phyloP scores from a whole-genome alignment of 37 sponge, comb jelly and placozoan genomes.

The Chondrosia reniformis region DNA sequence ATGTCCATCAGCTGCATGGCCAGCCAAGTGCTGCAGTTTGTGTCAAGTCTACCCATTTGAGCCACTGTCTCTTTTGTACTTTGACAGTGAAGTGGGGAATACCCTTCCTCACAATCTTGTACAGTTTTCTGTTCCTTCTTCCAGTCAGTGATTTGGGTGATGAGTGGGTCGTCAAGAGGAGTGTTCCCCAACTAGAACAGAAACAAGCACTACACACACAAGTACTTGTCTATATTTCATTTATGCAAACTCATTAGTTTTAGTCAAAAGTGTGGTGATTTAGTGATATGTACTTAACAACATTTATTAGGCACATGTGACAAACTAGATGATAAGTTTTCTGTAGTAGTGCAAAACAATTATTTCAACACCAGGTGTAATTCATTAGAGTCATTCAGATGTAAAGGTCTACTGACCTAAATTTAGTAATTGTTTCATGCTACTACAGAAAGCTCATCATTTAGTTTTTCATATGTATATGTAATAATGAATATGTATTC shows the following conservation, averaged over 20 bases:
- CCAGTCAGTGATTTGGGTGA: slow-evolving; percentile 29
- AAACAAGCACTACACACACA: neutral
- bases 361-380: no score
- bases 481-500: no score
- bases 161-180: slow-evolving; percentile 46
- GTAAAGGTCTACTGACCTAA: no score
- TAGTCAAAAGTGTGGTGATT: neutral
- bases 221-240: neutral
- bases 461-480: no score
- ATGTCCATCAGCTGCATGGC: slow-evolving; percentile 59
- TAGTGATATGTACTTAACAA: neutral
- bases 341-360: no score
- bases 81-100: neutral
- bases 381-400: no score
- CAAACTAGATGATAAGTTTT: no score
- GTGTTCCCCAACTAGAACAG: no score
- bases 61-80: neutral
- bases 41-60: neutral
- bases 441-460: no score
- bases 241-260: neutral
- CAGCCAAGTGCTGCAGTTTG: slow-evolving; percentile 50
- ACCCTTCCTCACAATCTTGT: slow-evolving; percentile 24
- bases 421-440: no score
- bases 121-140: slow-evolving; percentile 19
- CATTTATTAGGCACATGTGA: no score